Percentiles rank a stretch among this genome's conserved stretches.
Evolutionary conservation across 1,140 invertebrate species (phyloP).

Genomic region (Brachionus calyciflorus): DNA sequence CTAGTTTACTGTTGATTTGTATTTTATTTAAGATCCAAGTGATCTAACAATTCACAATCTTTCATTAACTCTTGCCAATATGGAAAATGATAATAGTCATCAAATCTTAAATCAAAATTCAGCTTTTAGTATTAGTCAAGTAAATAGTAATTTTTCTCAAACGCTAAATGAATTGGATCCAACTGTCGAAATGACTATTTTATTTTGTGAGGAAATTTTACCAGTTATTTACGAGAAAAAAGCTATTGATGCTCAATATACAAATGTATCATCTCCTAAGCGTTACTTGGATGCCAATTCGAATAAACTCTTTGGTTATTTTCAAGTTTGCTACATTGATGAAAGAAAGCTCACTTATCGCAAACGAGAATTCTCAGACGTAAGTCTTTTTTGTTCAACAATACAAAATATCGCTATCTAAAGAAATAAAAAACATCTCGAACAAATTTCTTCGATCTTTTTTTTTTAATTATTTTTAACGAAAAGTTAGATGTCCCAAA

Average conservation of each 20-base stretch:
- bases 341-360: slow-evolving; percentile 39
- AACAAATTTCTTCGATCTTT: not conserved
- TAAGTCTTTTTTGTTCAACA: not conserved
- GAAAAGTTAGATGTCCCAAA: no score
- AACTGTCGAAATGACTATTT: not conserved
- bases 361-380: slow-evolving; percentile 11
- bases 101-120: no score
- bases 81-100: no score
- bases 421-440: no score
- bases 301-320: slow-evolving; percentile 5
- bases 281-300: not conserved
- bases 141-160: no score
- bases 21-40: not conserved
- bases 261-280: not conserved
- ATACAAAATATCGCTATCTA: not conserved
- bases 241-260: not conserved
- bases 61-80: not conserved
- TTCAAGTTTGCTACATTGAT: slow-evolving; percentile 33
- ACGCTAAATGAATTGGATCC: not conserved
- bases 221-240: slow-evolving; percentile 7
- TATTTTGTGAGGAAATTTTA: not conserved
- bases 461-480: not conserved
- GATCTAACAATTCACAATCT: not conserved
- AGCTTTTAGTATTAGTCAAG: no score
- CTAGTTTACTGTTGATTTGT: not conserved